phyloP scores from a whole-genome alignment of 2,888 invertebrate genomes.

The Slavum lentiscoides region DNA sequence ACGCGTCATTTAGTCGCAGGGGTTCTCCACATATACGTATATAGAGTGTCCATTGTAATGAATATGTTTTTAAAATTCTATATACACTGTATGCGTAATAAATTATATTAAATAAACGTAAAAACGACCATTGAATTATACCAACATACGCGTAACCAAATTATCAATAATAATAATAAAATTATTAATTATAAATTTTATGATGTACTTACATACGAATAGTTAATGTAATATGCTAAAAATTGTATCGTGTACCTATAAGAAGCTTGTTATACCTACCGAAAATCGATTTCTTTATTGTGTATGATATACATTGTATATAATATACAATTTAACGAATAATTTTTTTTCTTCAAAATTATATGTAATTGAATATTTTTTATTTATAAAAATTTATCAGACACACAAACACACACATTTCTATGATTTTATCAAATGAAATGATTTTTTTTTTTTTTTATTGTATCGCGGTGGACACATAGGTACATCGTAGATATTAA shows the following conservation, averaged over 20 bases:
- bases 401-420: background rate
- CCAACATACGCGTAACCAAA: too few relatives aligned
- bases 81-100: too few relatives aligned
- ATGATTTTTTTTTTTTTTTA: background rate
- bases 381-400: background rate
- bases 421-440: conserved; percentile 9
- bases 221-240: background rate
- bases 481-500: background rate
- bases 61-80: too few relatives aligned
- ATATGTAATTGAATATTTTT: background rate
- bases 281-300: background rate
- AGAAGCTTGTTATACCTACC: background rate
- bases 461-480: conserved; percentile 1
- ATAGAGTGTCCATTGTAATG: too few relatives aligned
- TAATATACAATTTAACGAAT: background rate
- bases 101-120: too few relatives aligned
- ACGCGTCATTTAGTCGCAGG: too few relatives aligned
- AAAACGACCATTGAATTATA: too few relatives aligned
- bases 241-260: background rate
- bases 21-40: too few relatives aligned
- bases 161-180: too few relatives aligned
- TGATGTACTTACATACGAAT: too few relatives aligned
- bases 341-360: background rate
- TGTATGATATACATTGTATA: too few relatives aligned
- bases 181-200: too few relatives aligned